These are phyloP conservation scores for Macrosoma leucophasiata DNA, from an alignment of 2,888 invertebrate species.

Conservation along the genomic window DNA sequence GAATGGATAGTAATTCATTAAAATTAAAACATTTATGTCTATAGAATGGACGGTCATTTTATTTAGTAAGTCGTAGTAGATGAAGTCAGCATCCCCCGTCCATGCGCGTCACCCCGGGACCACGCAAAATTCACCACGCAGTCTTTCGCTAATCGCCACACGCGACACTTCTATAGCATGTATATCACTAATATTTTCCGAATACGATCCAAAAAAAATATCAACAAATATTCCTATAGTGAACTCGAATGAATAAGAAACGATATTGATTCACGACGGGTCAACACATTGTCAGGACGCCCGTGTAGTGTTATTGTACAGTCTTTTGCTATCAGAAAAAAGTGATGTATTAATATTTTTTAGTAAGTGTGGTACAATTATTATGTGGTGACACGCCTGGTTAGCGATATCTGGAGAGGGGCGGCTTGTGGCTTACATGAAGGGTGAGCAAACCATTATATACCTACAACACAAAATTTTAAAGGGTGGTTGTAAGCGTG, in stretches of 20 bases:
- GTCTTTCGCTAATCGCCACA: conserved; percentile 57
- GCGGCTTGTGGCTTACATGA: conserved; percentile 49
- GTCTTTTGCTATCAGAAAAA: conserved; percentile 32
- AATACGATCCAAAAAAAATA: conserved; percentile 30
- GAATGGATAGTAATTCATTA: no score
- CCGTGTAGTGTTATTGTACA: no score
- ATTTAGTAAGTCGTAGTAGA: conserved; percentile 32
- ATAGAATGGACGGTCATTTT: no score
- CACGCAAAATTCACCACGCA: conserved; percentile 56
- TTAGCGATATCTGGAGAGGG: conserved; percentile 35
- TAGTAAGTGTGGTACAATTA: conserved; percentile 28
- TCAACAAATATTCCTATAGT: conserved; percentile 28
- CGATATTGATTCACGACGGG: no score
- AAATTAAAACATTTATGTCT: no score
- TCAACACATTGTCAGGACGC: no score
- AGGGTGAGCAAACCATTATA: conserved; percentile 52
- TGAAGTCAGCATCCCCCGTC: conserved; percentile 49
- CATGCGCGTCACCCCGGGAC: conserved; percentile 56
- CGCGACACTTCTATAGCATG: conserved; percentile 46
- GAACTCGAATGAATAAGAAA: conserved; percentile 24
- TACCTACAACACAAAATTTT: conserved; percentile 16
- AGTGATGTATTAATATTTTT: conserved; percentile 43
- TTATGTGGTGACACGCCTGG: conserved; percentile 37
- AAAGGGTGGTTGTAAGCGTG: conserved; percentile 1
- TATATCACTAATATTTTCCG: no score